Evolutionary conservation across 2,113 vertebrate species (phyloP).

Genomic region (Stictonetta naevosa): DNA sequence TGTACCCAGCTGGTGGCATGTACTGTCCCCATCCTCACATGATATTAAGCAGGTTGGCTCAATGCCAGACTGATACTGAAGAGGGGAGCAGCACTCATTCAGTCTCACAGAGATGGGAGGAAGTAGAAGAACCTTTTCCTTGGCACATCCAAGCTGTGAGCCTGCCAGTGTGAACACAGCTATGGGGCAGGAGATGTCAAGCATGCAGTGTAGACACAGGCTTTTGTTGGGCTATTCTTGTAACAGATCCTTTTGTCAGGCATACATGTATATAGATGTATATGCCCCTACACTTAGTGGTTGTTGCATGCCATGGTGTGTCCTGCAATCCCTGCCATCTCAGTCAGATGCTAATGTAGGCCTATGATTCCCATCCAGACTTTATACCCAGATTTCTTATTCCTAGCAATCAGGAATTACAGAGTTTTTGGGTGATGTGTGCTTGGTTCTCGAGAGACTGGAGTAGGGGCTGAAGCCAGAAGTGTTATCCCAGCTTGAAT

Average conservation of each 20-base stretch:
- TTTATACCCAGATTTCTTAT: background rate
- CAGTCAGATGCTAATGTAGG: background rate
- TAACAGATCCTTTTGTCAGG: background rate
- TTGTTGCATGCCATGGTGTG: background rate
- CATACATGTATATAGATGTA: background rate
- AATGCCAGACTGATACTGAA: background rate
- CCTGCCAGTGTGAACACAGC: fast-evolving
- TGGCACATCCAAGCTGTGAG: background rate
- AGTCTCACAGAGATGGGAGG: background rate
- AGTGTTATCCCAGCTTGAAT: background rate
- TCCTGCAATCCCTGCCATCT: background rate
- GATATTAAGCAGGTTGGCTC: background rate
- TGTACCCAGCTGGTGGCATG: fast-evolving
- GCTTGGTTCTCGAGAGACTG: background rate
- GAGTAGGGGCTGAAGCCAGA: background rate
- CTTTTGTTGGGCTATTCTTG: background rate
- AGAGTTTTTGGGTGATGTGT: background rate
- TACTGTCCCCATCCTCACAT: fast-evolving
- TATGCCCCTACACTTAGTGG: background rate
- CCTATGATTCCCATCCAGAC: background rate
- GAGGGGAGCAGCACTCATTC: background rate
- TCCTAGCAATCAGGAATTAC: background rate
- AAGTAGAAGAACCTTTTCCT: background rate
- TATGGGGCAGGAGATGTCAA: background rate
- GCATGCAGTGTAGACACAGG: background rate